Evolutionary conservation across 1,140 invertebrate species (phyloP).

Genomic region (Euura lappo): DNA sequence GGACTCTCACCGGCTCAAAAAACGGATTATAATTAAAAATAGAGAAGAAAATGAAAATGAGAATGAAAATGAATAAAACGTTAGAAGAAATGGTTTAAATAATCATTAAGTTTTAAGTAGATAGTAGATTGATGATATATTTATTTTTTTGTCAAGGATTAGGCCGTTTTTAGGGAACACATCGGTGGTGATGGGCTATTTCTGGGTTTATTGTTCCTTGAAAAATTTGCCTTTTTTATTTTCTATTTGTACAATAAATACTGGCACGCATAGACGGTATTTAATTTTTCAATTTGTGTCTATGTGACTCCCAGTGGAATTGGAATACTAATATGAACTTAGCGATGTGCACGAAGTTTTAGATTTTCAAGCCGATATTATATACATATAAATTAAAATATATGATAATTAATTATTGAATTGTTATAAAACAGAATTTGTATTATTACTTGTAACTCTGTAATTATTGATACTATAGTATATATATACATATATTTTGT

Average conservation of each 20-base stretch:
- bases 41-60: background rate
- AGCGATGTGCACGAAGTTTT: background rate
- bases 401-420: background rate
- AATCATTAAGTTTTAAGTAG: background rate
- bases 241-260: background rate
- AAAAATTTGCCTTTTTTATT: background rate
- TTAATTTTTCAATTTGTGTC: background rate
- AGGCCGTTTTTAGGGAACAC: background rate
- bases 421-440: background rate
- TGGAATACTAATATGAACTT: background rate
- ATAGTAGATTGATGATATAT: background rate
- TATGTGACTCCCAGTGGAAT: background rate
- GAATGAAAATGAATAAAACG: background rate
- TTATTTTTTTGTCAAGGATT: background rate
- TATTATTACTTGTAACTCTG: background rate
- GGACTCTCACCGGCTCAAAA: background rate
- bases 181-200: slow-evolving; percentile 2
- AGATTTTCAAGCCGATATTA: background rate
- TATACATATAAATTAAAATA: background rate
- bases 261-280: background rate
- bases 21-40: background rate
- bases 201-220: background rate
- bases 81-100: background rate
- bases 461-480: background rate
- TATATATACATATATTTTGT: background rate